phyloP scores from a whole-genome alignment of 2,113 vertebrate species.

The Mesitornis unicolor region DNA sequence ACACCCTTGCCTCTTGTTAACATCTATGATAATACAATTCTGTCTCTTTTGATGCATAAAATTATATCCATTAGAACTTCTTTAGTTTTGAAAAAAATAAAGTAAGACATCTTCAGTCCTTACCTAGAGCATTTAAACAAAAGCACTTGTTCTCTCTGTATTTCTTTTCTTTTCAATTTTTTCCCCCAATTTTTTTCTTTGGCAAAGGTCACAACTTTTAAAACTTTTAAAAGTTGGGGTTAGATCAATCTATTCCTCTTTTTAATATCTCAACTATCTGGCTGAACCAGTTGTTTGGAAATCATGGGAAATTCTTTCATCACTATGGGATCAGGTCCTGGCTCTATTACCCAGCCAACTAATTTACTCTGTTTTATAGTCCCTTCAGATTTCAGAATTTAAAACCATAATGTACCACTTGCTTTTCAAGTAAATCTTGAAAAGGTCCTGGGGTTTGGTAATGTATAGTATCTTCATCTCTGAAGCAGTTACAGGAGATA shows the following conservation, averaged over 20 bases:
- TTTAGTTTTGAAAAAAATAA: background rate
- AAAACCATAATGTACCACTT: constrained; percentile 30
- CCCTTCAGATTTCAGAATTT: constrained; percentile 24
- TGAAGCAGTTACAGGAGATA: background rate
- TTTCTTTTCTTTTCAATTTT: too few relatives aligned
- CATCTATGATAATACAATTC: background rate
- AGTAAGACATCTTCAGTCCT: background rate
- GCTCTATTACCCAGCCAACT: constrained; percentile 22
- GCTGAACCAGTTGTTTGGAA: background rate
- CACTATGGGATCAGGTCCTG: background rate
- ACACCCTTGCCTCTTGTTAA: background rate
- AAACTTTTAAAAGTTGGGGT: background rate
- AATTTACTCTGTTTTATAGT: constrained; percentile 16
- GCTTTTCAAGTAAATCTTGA: constrained; percentile 14
- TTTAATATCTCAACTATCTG: background rate
- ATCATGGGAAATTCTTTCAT: constrained; percentile 10
- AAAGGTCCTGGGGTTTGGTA: constrained; percentile 25
- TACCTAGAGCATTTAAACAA: background rate
- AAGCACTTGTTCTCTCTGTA: background rate
- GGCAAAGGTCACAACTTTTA: background rate
- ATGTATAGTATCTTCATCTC: background rate
- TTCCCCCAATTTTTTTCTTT: background rate
- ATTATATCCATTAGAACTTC: background rate
- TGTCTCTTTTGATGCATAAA: background rate
- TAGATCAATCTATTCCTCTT: background rate